Percentiles rank a stretch among this genome's conserved stretches.
phyloP scores from a whole-genome alignment of 2,797 vertebrate species.

The Cynopterus sphinx region DNA sequence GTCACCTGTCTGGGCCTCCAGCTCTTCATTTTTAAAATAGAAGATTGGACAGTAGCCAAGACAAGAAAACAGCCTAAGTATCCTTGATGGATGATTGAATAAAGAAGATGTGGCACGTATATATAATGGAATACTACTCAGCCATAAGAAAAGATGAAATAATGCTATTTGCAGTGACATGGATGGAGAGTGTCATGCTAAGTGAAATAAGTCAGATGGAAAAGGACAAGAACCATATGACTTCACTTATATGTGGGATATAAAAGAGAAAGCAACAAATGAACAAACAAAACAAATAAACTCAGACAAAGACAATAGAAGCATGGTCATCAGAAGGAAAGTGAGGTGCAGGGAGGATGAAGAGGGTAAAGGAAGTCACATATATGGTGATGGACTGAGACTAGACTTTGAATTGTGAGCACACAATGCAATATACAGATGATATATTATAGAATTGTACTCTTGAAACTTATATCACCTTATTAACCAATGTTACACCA shows the following conservation, averaged over 20 bases:
- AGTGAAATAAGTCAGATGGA: background rate
- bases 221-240: background rate
- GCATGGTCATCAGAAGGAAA: background rate
- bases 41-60: background rate
- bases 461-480: background rate
- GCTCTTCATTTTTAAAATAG: background rate
- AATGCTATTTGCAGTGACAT: background rate
- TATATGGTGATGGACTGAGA: background rate
- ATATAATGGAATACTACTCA: background rate
- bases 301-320: background rate
- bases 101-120: background rate
- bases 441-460: background rate
- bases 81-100: background rate
- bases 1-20: background rate
- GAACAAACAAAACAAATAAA: background rate
- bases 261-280: background rate
- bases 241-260: background rate
- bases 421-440: background rate
- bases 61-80: background rate
- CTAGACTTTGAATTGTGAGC: background rate
- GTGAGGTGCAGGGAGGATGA: background rate
- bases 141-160: background rate
- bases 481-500: background rate
- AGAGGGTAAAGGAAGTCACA: background rate
- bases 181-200: background rate